Evolutionary conservation across 2,888 invertebrate genomes (phyloP).

Genomic region (Cephus pygmeus): DNA sequence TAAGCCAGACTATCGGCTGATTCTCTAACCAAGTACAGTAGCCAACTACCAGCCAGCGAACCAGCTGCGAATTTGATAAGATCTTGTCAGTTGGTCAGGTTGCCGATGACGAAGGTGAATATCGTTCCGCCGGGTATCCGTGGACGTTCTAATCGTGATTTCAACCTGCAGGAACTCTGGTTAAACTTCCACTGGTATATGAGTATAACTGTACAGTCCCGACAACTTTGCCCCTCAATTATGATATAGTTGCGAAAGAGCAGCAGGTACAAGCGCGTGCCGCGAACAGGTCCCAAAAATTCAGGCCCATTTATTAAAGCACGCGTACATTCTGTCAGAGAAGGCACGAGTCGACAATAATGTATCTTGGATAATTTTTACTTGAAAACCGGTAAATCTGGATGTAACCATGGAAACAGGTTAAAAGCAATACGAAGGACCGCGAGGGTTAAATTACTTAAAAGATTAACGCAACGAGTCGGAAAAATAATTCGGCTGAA

Average conservation of each 20-base stretch:
- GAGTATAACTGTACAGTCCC: slow-evolving; percentile 20
- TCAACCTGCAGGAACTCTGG: not conserved
- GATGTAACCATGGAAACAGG: not conserved
- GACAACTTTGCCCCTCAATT: slow-evolving; percentile 7
- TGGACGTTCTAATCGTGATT: not conserved
- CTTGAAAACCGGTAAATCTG: not conserved
- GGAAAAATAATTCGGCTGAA: not conserved
- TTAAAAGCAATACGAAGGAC: not conserved
- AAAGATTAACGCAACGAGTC: not conserved
- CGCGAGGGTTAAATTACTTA: not conserved
- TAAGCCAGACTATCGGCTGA: not conserved
- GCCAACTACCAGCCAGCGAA: not conserved
- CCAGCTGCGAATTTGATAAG: not conserved
- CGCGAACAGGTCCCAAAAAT: not conserved
- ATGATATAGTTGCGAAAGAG: slow-evolving; percentile 5
- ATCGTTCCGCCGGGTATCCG: not conserved
- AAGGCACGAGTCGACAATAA: not conserved
- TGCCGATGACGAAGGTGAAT: not conserved
- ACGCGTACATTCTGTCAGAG: not conserved
- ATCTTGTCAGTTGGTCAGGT: not conserved
- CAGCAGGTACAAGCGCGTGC: not conserved
- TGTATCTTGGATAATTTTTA: not conserved
- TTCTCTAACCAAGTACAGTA: not conserved
- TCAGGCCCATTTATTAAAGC: not conserved
- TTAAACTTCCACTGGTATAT: slow-evolving; percentile 1